phyloP scores from a whole-genome alignment of 2,113 vertebrate species.

The Ptilorrhoa leucosticta region DNA sequence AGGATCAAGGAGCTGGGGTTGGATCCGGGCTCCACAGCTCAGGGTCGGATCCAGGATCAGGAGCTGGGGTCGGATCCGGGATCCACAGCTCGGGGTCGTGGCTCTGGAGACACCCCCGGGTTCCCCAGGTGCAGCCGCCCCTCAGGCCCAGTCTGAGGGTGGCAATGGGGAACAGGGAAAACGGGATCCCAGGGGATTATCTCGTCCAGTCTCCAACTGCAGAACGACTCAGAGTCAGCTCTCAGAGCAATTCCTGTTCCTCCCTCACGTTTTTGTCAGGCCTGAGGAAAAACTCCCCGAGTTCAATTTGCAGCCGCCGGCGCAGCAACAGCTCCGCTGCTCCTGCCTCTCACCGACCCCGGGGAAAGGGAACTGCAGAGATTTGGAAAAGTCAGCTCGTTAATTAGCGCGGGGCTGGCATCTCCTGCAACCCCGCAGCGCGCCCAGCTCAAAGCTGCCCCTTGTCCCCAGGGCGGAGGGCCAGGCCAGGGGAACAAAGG shows the following conservation, averaged over 20 bases:
- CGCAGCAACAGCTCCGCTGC: not conserved
- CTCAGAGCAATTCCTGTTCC: not conserved
- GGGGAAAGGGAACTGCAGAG: not conserved
- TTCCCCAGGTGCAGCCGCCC: not conserved
- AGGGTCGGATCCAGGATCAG: not conserved
- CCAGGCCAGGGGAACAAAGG: not conserved
- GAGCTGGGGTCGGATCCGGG: not conserved
- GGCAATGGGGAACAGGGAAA: fast-evolving
- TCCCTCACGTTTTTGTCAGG: fast-evolving
- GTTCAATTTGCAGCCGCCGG: not conserved
- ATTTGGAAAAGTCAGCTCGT: not conserved
- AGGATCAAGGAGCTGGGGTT: not conserved
- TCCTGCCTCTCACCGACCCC: not conserved
- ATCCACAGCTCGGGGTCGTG: fast-evolving
- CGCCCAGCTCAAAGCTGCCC: not conserved
- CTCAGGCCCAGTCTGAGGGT: not conserved
- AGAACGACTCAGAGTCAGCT: not conserved
- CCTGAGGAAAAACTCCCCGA: not conserved
- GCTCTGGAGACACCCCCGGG: not conserved
- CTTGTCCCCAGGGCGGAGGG: not conserved
- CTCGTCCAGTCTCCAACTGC: not conserved
- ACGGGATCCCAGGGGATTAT: not conserved
- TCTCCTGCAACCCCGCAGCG: not conserved
- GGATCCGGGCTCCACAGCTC: not conserved
- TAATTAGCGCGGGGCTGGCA: not conserved